phyloP scores from a whole-genome alignment of 2,113 vertebrate species.

The Pelvicachromis taeniatus region DNA sequence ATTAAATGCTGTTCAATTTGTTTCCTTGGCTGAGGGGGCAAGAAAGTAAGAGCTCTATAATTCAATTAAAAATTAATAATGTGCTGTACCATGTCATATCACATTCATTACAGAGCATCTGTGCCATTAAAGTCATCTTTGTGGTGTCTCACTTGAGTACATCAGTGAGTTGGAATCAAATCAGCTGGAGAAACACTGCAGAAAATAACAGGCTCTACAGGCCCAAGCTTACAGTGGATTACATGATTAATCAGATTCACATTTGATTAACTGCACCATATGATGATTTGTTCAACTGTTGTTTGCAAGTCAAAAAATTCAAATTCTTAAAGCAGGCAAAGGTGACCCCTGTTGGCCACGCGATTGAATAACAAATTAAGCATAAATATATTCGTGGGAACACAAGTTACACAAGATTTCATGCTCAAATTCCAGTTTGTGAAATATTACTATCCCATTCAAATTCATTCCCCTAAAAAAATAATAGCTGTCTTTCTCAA shows the following conservation, averaged over 20 bases:
- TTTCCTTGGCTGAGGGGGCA: neutral
- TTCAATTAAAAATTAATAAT: neutral
- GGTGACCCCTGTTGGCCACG: conserved; percentile 26
- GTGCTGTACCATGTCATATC: neutral
- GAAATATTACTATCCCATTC: neutral
- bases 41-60: neutral
- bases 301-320: neutral
- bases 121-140: neutral
- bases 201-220: conserved; percentile 14
- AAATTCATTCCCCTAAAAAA: neutral
- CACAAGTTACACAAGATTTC: neutral
- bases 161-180: conserved; percentile 34
- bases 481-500: neutral
- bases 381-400: neutral
- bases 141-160: neutral
- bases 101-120: neutral
- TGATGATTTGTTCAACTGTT: neutral
- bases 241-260: neutral
- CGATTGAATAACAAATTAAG: neutral
- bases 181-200: conserved; percentile 9
- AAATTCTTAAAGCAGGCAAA: neutral
- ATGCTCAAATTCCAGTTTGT: neutral
- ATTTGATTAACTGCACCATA: neutral
- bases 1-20: neutral
- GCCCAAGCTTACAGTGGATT: neutral